Evolutionary conservation across 2,113 vertebrate species (phyloP), one percentile per base, ranked within the genome.

Genomic region (Pogonocichla stellata): DNA sequence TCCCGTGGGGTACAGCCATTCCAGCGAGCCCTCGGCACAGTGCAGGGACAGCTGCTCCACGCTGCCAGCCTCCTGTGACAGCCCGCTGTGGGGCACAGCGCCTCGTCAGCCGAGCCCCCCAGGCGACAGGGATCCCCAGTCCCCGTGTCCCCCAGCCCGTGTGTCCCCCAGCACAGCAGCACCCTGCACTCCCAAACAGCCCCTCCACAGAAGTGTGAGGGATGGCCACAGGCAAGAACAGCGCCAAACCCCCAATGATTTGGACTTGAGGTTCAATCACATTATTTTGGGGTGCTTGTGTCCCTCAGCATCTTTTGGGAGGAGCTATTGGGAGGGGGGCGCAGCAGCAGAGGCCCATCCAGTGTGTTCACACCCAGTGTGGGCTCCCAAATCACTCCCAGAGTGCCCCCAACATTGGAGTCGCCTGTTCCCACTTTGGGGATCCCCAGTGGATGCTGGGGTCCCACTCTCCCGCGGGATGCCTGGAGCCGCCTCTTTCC

Each of bases 21-120:
- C 98, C 88, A 99, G 91, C 0, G 98, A 98, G 40, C 99, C 99
- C 97, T 99, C 99, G 0, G 98, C 98, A 48, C 99, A 99, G 96
- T 98, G 98, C 85, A 99, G 97, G 65, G 98, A 98, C 88, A 99
- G 98, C 98, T 99, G 99, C 93, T 99, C 98, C 97, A 99, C 99
- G 42, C 98, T 98, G 96, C 98, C 98, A 2, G 97, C 97, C 97
- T 99, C 98, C 98, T 98, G 98, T 26, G 98, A 99, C 77, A 99
- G 96, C 72, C 99, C 99, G 69, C 99, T 99, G 98, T 38, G 6
- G 48, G 38, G 48, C 24, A 92, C 51, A 24, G 34, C 40, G 20
- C 9, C 14, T 4, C 7, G 0, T 96, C 50, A 95, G 57, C 13
- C 0, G 1, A 38, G 60, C 61, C 14, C 26, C 20, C 9, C 31